Evolutionary conservation across 2,888 invertebrate genomes (phyloP).

Genomic region (Drosophila mayaguana): DNA sequence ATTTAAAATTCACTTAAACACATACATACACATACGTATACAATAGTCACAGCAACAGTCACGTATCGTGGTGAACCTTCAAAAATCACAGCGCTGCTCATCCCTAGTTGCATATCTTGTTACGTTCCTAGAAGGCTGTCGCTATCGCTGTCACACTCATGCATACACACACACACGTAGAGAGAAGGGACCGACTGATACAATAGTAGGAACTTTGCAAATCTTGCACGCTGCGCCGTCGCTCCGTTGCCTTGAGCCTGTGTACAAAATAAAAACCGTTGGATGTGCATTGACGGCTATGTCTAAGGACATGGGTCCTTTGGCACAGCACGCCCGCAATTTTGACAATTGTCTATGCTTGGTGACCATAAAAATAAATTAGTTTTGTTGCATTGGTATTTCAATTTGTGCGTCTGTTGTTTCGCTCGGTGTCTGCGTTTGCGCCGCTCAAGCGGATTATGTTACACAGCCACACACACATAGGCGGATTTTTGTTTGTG

Average conservation of each 20-base stretch:
- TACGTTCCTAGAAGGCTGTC: slow-evolving; percentile 55
- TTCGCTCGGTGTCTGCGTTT: slow-evolving; percentile 29
- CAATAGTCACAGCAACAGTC: neutral
- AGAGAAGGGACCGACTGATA: slow-evolving; percentile 2
- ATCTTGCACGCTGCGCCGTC: slow-evolving; percentile 34
- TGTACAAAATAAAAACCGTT: slow-evolving; percentile 78
- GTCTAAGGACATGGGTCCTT: slow-evolving; percentile 41
- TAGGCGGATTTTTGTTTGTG: slow-evolving; percentile 20
- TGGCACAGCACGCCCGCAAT: slow-evolving; percentile 66
- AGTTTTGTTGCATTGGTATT: slow-evolving; percentile 70
- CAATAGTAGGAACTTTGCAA: slow-evolving; percentile 48
- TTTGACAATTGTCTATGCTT: slow-evolving; percentile 49
- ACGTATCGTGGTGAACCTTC: neutral
- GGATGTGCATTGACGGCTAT: slow-evolving; percentile 35
- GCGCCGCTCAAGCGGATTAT: slow-evolving; percentile 42
- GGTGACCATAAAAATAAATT: slow-evolving; percentile 65
- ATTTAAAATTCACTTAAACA: neutral
- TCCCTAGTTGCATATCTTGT: slow-evolving; percentile 38
- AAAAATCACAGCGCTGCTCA: slow-evolving; percentile 24
- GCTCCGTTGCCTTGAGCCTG: slow-evolving; percentile 49
- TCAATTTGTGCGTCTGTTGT: slow-evolving; percentile 66
- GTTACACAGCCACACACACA: slow-evolving; percentile 39
- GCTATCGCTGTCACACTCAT: slow-evolving; percentile 20
- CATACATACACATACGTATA: neutral
- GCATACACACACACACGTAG: no score